Base-by-base conservation (phyloP, 2,113 vertebrate species). In the Athene cunicularia region DNA sequence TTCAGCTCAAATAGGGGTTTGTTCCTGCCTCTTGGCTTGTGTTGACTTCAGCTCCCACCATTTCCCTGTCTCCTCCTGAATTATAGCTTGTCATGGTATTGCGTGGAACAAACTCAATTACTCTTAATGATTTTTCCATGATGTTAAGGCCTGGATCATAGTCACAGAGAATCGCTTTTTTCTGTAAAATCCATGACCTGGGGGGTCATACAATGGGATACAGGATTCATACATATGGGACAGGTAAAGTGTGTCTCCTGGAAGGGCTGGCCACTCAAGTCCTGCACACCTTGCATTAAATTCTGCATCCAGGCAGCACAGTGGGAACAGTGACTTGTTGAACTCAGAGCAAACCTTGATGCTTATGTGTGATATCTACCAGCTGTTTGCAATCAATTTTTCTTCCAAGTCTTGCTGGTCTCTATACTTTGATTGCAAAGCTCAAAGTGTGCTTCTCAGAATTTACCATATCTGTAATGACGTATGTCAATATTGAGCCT, bases 21-120 rank as follows among this genome's bases (percentile, higher is more conserved):
- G n/a, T 72, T 82, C 39, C 66, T 93, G 83, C 70, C 24, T 93
- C 64, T 94, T 96, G 80, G 80, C 73, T 97, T 85, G 37, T 80
- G 86, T 87, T 72, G 71, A 58, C 70, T 95, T 88, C 91, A 87
- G 55, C 70, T 90, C 70, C 83, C 70, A 84, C 73, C 68, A 74
- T 80, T 94, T 96, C 56, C 53, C 77, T 39, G 77, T 76, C 84
- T 95, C 63, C 66, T 95, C 45, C 81, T 77, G 62, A 93, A 55
- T 89, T 95, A 86, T 37, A 94, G 67, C 87, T 95, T 89, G 80
- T 86, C 72, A 71, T 75, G 83, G 63, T 53, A 45, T 58, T 68
- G 70, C 0, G 0, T 70, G 58, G 53, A 76, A 59, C 58, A 66
- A 75, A 87, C 64, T 71, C 41, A 10, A 23, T 52, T 81, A 45